Evolutionary conservation across 2,888 invertebrate genomes (phyloP), one percentile per base, ranked within the genome.

Genomic region (Alviniconcha strummeri): DNA sequence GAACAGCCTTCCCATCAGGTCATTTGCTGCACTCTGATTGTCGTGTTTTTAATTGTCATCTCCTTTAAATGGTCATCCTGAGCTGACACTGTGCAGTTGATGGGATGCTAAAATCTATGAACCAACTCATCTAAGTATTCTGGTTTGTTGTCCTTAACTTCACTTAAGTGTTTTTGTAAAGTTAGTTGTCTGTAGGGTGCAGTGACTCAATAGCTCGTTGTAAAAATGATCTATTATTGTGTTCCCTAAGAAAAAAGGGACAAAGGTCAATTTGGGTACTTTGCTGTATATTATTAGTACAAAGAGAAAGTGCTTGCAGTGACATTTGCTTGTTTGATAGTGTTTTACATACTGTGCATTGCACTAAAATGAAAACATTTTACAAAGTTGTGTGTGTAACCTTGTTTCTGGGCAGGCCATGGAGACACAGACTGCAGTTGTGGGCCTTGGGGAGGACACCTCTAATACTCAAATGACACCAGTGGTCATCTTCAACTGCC

Each of bases 401-500:
- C 36, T 36, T 36, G 36, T 60, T 13, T 60, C 60, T 52, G 8
- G 5, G 13, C n/a, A 82, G 82, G 76, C 67, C 36, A 71, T 82
- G 82, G 82, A 82, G 55, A 77, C 77, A 1, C 82, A 82, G 71
- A 77, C 82, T 5, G 36, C 76, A 5, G 56, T 82, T 7, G 76
- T 82, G 19, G 54, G 56, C 36, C 60, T 69, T 69, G 71, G 56
- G 7, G 82, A 77, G 5, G 77, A 76, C 1, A 56, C 8, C 11
- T n/a, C 54, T 5, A n/a, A 5, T 15, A 52, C 82, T 36, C 77
- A 69, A 55, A 57, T 60, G 54, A 55, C 67, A 13, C 82, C 77
- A 6, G 77, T 82, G 75, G 82, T 82, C 77, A 82, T 82, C 56
- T 82, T 82, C 57, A 82, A 82, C 77, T 82, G 82, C 64, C 82